phyloP scores from a whole-genome alignment of 2,797 vertebrate genomes.

The Aldrovandia affinis region DNA sequence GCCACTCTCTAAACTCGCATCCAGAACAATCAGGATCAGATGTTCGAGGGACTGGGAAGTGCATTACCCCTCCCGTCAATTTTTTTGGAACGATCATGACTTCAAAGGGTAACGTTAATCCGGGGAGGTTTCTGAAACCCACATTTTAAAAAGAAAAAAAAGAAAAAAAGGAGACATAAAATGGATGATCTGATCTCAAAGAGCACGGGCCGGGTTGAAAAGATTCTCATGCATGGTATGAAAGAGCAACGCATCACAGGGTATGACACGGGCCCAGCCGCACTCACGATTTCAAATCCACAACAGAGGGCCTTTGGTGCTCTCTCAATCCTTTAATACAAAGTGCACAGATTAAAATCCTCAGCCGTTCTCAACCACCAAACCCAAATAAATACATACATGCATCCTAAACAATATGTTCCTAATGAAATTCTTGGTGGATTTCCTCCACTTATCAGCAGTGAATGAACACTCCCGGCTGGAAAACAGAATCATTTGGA shows the following conservation, averaged over 20 bases:
- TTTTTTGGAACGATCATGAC: conserved; percentile 17
- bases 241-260: not conserved
- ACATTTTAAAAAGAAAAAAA: not conserved
- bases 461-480: not conserved
- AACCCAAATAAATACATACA: not conserved
- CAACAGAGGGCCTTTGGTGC: conserved; percentile 1
- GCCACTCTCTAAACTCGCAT: conserved; percentile 9
- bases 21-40: conserved; percentile 12
- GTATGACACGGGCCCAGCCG: not conserved
- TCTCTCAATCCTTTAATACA: not conserved
- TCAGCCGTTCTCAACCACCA: not conserved
- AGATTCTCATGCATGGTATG: not conserved
- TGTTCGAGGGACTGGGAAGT: not conserved
- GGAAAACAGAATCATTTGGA: conserved; percentile 13
- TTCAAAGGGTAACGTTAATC: conserved; percentile 17
- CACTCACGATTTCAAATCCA: conserved; percentile 2
- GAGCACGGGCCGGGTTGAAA: not conserved
- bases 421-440: conserved; percentile 24
- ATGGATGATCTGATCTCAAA: not conserved
- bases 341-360: not conserved
- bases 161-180: not conserved
- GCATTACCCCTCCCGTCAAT: not conserved
- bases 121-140: conserved; percentile 6
- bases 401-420: not conserved
- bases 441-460: not conserved